phyloP scores from a whole-genome alignment of 2,113 vertebrate species.

The Pygathrix nemaeus region DNA sequence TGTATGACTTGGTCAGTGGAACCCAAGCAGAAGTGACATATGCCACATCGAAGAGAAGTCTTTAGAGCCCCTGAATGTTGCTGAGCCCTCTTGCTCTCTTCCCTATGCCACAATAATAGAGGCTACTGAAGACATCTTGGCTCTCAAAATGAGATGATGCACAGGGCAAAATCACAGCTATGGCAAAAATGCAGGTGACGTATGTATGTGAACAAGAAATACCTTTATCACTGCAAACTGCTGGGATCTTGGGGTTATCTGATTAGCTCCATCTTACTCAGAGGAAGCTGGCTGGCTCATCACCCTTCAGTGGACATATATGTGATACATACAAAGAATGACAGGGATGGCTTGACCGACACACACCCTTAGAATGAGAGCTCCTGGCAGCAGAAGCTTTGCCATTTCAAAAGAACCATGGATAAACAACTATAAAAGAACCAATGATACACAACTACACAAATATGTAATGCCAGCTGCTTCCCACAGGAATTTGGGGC shows the following conservation, averaged over 20 bases:
- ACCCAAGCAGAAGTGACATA: rapidly evolving
- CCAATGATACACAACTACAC: neutral
- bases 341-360: neutral
- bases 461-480: neutral
- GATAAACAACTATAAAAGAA: neutral
- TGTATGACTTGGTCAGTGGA: neutral
- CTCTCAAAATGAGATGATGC: neutral
- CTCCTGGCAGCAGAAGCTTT: neutral
- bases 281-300: neutral
- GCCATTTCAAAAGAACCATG: rapidly evolving
- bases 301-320: no score
- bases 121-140: neutral
- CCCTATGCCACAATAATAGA: neutral
- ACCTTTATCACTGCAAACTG: neutral
- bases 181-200: neutral
- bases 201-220: neutral
- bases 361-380: neutral
- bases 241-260: neutral
- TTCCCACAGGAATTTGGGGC: neutral
- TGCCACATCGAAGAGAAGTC: neutral
- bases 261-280: neutral
- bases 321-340: neutral
- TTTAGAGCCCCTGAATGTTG: neutral
- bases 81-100: neutral
- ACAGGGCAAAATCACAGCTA: neutral